Percentiles rank a stretch among this genome's conserved stretches.
These are phyloP conservation scores for Calliphora vomitoria DNA, from an alignment of 2,888 invertebrate genomes.

Conservation along the genomic window DNA sequence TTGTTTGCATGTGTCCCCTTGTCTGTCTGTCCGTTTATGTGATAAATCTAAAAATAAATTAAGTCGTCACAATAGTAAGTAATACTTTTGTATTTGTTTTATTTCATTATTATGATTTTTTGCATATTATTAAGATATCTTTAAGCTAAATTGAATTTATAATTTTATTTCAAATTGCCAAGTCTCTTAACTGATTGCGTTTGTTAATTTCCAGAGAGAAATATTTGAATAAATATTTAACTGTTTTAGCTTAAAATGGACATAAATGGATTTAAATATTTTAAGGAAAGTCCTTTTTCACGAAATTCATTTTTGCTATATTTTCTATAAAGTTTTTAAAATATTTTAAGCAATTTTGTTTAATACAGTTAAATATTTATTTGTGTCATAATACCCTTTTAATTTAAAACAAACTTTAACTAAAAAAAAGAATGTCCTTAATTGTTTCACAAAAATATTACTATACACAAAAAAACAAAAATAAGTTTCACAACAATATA, in stretches of 20 bases:
- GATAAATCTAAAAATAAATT: conserved; percentile 58
- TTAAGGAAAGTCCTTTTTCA: too few relatives aligned
- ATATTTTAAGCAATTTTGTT: background rate
- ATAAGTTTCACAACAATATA: background rate
- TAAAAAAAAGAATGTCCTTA: too few relatives aligned
- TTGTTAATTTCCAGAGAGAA: background rate
- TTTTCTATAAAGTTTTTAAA: too few relatives aligned
- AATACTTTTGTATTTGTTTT: background rate
- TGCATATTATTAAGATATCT: background rate
- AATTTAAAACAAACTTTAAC: too few relatives aligned
- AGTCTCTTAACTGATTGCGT: background rate
- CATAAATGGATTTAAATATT: background rate
- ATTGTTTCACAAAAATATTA: too few relatives aligned
- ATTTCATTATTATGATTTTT: conserved; percentile 11
- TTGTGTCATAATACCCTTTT: too few relatives aligned
- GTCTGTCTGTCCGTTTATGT: background rate
- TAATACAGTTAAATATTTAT: too few relatives aligned
- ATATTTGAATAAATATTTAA: too few relatives aligned
- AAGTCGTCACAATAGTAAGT: conserved; percentile 50
- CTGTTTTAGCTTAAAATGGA: too few relatives aligned
- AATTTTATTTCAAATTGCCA: conserved; percentile 54
- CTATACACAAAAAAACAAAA: too few relatives aligned
- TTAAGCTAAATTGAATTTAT: conserved; percentile 57
- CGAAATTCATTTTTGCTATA: too few relatives aligned
- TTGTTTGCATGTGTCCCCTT: background rate